Evolutionary conservation across 2,888 invertebrate species (phyloP), one percentile per base, ranked within the genome.

Genomic region (Ophonus ardosiacus): DNA sequence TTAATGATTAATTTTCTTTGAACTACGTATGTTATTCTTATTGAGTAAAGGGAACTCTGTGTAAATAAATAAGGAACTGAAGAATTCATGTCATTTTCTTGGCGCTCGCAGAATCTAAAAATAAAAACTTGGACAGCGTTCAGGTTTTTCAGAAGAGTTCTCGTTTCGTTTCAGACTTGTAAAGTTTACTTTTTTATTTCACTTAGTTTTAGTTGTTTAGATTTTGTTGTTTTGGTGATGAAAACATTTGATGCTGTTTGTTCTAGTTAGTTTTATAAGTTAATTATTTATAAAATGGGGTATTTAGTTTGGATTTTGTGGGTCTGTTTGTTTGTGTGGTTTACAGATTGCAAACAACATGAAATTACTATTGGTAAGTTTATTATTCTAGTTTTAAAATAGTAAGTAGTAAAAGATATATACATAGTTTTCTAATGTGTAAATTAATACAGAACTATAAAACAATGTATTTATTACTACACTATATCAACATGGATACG

Each of bases 281-380:
- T 68, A 7, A 40, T 51, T 10, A 18, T 13, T 24, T 59, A 57
- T 2, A 24, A 57, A 59, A 79, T 79, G 79, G 38, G 24, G 7
- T 61, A 43, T 40, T 61, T 15, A 13, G 38, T 80, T 43, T 63
- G 18, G 38, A 38, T 65, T 43, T 40, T 81, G 21, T 61, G 43
- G 43, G 38, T 63, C 43, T 63, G 63, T 81, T 40, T 51, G n/a
- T 81, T 57, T 78, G 57, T 78, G 51, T 65, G 61, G 63, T 63
- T 61, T 63, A 21, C 7, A 63, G 65, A 79, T 13, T 57, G 24
- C n/a, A 81, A n/a, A 18, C 81, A 40, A 5, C 57, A 65, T 40
- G 81, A 81, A 65, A 40, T 81, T 21, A 21, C 15, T 61, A 81
- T 81, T 21, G 81, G 81, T 81, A 63, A 81, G 81, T 40, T 38